Percentiles rank a stretch among this genome's conserved stretches.
These are phyloP conservation scores for Brachionus rubens DNA, from an alignment of 1,140 invertebrate genomes.

Conservation along the genomic window DNA sequence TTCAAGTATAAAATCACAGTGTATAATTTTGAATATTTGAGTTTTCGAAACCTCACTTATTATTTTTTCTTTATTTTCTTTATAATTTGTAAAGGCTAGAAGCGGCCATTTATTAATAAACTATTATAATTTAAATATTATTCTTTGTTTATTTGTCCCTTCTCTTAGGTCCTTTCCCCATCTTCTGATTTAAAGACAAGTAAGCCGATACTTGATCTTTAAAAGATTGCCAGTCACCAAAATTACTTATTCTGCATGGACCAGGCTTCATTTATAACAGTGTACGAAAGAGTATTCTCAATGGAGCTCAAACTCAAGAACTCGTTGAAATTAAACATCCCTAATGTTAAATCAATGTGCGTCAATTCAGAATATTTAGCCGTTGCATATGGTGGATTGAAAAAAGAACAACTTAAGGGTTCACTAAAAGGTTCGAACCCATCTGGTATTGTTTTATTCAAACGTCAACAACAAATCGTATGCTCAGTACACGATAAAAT, in stretches of 20 bases:
- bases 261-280: neutral
- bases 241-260: constrained; percentile 38
- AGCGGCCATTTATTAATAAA: no score
- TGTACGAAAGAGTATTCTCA: constrained; percentile 25
- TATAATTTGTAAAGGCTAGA: no score
- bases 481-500: constrained; percentile 24
- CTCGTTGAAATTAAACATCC: constrained; percentile 17
- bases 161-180: no score
- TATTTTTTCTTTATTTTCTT: no score
- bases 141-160: no score
- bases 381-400: neutral
- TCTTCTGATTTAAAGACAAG: no score
- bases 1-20: no score
- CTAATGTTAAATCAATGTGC: neutral
- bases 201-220: no score
- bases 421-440: neutral
- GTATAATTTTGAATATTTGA: no score
- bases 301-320: neutral
- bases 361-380: constrained; percentile 18
- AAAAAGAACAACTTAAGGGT: constrained; percentile 46
- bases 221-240: neutral
- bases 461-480: neutral
- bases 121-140: no score
- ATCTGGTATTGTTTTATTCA: constrained; percentile 25
- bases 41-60: no score